Evolutionary conservation across 2,888 invertebrate species (phyloP).

Genomic region (Lysandra coridon): DNA sequence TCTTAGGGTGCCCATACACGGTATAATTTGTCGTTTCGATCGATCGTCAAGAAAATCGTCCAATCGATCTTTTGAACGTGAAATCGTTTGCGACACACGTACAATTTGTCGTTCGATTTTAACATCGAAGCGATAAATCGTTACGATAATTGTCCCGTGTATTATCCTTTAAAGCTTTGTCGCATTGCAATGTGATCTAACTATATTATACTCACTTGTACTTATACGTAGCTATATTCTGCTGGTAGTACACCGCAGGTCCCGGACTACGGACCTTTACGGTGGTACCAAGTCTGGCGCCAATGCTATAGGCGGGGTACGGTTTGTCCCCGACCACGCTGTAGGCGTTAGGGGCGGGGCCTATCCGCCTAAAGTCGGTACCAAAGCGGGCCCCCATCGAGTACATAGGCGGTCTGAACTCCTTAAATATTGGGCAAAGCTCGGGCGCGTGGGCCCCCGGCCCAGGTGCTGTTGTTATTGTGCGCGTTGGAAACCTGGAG

Average conservation of each 20-base stretch:
- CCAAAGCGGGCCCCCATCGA: conserved; percentile 76
- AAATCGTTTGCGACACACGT: too few relatives aligned
- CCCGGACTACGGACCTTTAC: conserved; percentile 68
- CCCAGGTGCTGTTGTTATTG: conserved; percentile 73
- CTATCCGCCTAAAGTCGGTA: conserved; percentile 62
- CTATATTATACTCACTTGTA: conserved; percentile 50
- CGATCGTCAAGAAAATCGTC: too few relatives aligned
- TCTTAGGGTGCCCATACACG: too few relatives aligned
- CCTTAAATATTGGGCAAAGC: conserved; percentile 75
- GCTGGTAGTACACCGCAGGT: conserved; percentile 78
- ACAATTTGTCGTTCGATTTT: too few relatives aligned
- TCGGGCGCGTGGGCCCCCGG: conserved; percentile 84
- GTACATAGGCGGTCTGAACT: conserved; percentile 79
- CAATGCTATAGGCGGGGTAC: conserved; percentile 69
- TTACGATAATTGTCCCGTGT: too few relatives aligned
- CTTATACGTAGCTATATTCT: conserved; percentile 60
- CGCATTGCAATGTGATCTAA: too few relatives aligned
- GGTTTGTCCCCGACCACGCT: conserved; percentile 68
- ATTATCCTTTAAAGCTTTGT: too few relatives aligned
- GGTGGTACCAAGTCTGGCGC: conserved; percentile 58
- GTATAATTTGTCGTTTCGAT: too few relatives aligned
- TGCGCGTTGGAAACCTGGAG: conserved; percentile 52
- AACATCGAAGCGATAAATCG: too few relatives aligned
- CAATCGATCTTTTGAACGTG: too few relatives aligned
- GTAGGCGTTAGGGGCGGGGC: conserved; percentile 84